Evolutionary conservation across 1,140 invertebrate genomes (phyloP), one percentile per base, ranked within the genome.

Genomic region (Solenopsis invicta): DNA sequence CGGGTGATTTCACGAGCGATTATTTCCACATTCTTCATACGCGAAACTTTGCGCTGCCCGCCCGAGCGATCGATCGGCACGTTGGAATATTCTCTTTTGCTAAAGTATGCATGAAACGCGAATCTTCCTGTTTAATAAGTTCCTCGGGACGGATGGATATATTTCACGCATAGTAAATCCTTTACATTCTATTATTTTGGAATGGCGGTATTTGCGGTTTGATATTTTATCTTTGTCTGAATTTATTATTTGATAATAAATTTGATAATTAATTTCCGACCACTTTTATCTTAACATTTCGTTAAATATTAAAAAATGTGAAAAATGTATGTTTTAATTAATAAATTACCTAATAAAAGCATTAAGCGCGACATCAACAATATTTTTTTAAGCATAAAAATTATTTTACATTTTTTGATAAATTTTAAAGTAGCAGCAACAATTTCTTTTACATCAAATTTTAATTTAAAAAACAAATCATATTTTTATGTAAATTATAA

Each of bases 91-190:
- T 29, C 54, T 37, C n/a, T 61, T 18, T 48, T 48, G 21, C 8
- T 48, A 24, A 61, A 74, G 52, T 72, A 37, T 80, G 29, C 29
- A 61, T 10, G 18, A 37, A 48, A 64, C 29, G 41, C 24, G 61
- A 50, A 67, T 80, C n/a, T 80, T 67, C 41, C 24, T 34, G n/a
- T 52, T 80, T 78, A 78, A 78, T 78, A 66, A 66, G 45, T 78
- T 66, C 12, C 45, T 4, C 29, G 37, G 8, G 37, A 4, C 10
- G n/a, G 61, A 45, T 29, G 41, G 24, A 48, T 77, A 48, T 77
- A 48, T 16, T 77, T 18, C 13, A 45, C 41, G 21, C 41, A 48
- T 34, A 56, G 41, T 34, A 52, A 50, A 66, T 78, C 59, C 29
- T 37, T 66, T 67, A 37, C 13, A 16, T 78, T 78, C n/a, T 13